phyloP scores from a whole-genome alignment of 2,113 vertebrate genomes.

The Tautogolabrus adspersus region DNA sequence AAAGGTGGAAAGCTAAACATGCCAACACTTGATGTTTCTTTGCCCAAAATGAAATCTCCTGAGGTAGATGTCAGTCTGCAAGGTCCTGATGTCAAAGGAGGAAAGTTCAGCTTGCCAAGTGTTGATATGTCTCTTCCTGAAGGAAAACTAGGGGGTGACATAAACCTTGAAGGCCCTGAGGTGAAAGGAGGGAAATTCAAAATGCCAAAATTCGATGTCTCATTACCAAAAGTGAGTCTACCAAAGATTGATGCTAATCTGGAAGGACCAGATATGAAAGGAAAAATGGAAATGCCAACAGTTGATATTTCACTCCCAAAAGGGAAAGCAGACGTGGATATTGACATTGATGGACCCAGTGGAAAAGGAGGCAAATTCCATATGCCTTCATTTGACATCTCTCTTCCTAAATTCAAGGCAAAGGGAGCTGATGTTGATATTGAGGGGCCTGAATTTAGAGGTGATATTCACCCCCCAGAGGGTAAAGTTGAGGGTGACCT shows the following conservation, averaged over 20 bases:
- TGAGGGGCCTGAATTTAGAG: not conserved
- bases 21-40: conserved; percentile 54
- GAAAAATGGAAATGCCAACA: conserved; percentile 33
- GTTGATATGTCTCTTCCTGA: conserved; percentile 52
- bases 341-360: conserved; percentile 22
- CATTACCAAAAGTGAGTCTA: conserved; percentile 59
- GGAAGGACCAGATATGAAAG: conserved; percentile 42
- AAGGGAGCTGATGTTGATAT: not conserved
- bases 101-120: conserved; percentile 33
- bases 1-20: conserved; percentile 57
- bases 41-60: conserved; percentile 59
- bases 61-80: conserved; percentile 20
- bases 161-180: conserved; percentile 10
- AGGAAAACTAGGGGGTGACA: conserved; percentile 31
- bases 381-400: conserved; percentile 22
- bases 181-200: conserved; percentile 45
- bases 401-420: conserved; percentile 12
- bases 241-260: conserved; percentile 39
- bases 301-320: conserved; percentile 44
- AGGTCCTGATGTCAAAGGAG: too few species aligned
- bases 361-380: conserved; percentile 38
- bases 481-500: conserved; percentile 52
- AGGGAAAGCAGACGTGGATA: conserved; percentile 43
- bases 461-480: conserved; percentile 72
- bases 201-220: conserved; percentile 57